These are phyloP conservation scores for Bellardia pandia DNA, from an alignment of 2,888 invertebrate species.

Conservation along the genomic window DNA sequence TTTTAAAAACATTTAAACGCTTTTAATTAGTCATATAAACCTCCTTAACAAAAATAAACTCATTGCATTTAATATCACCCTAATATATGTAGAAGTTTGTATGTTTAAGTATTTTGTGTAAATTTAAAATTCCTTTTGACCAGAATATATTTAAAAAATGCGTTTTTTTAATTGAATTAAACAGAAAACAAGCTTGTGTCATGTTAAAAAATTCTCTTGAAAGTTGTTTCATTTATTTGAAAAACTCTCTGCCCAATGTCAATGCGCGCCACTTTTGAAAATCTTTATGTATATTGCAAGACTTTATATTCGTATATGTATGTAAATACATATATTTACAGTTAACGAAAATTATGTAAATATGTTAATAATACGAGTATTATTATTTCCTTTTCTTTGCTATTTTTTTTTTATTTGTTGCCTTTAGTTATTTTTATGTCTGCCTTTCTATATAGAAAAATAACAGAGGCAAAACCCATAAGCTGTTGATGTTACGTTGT, in stretches of 20 bases:
- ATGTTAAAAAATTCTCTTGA: slow-evolving; percentile 51
- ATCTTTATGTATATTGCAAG: background rate
- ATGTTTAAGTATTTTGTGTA: slow-evolving; percentile 5
- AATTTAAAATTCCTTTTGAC: slow-evolving; percentile 30
- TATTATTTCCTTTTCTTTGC: background rate
- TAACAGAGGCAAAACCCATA: slow-evolving; percentile 11
- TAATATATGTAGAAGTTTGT: background rate
- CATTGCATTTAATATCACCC: background rate
- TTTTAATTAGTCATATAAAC: too few relatives aligned
- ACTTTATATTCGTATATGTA: too few relatives aligned
- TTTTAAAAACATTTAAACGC: too few relatives aligned
- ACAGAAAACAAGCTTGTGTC: slow-evolving; percentile 3
- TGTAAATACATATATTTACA: background rate
- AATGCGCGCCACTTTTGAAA: slow-evolving; percentile 28
- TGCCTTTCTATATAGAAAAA: slow-evolving; percentile 15
- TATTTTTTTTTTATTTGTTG: too few relatives aligned
- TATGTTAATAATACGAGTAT: slow-evolving; percentile 31
- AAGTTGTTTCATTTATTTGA: slow-evolving; percentile 37
- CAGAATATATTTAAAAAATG: slow-evolving; percentile 17
- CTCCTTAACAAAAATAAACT: too few relatives aligned
- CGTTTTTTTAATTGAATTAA: slow-evolving; percentile 41
- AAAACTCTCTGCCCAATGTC: slow-evolving; percentile 27
- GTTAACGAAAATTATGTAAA: slow-evolving; percentile 44
- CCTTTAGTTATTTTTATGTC: slow-evolving; percentile 52
- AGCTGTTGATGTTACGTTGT: slow-evolving; percentile 67